Conservation (phyloP, 2,888 invertebrate species). For the Microctonus brassicae region DNA sequence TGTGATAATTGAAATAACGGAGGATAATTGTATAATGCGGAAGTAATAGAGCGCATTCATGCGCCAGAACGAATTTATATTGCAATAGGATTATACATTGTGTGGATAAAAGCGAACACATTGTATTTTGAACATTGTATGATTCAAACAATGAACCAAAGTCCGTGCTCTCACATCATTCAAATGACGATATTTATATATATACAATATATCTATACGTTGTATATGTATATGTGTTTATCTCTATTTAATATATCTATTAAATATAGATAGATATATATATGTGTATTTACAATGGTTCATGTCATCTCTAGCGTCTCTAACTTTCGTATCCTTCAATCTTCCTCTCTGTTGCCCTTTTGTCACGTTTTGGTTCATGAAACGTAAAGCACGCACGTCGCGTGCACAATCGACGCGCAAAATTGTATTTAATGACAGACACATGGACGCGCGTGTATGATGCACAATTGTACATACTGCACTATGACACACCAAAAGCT, state of each 20-base stretch:
- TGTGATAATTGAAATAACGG: conserved; percentile 35
- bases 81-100: conserved; percentile 29
- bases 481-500: too few relatives aligned
- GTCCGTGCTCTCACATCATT: conserved; percentile 25
- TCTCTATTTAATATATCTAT: too few relatives aligned
- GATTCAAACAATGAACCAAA: conserved; percentile 43
- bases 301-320: background rate
- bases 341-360: conserved; percentile 14
- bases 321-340: background rate
- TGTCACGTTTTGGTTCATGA: conserved; percentile 11
- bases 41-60: conserved; percentile 41
- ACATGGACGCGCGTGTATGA: conserved; percentile 30
- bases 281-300: background rate
- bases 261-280: background rate
- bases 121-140: conserved; percentile 20
- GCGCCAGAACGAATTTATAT: conserved; percentile 33
- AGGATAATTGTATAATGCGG: conserved; percentile 39
- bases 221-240: background rate
- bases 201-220: background rate
- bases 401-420: conserved; percentile 48
- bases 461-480: background rate
- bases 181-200: conserved; percentile 31
- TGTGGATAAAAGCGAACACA: conserved; percentile 36
- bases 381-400: conserved; percentile 18
- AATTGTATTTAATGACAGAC: conserved; percentile 52